phyloP scores from a whole-genome alignment of 2,113 vertebrate species.

The Pelusios castaneus region DNA sequence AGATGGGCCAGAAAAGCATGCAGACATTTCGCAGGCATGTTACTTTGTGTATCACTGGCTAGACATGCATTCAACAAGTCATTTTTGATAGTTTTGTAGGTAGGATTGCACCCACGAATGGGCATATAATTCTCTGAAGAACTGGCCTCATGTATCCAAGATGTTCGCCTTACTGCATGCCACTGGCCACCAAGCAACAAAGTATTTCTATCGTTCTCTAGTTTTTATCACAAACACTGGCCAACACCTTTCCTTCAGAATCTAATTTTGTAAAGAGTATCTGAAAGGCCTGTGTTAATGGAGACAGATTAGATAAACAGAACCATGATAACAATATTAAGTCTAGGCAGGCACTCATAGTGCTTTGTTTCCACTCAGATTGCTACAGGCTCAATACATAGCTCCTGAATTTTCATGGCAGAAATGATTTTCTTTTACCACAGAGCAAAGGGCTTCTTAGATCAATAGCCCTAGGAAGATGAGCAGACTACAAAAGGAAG shows the following conservation, averaged over 20 bases:
- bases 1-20: not conserved
- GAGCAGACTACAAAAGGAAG: slow-evolving; percentile 5
- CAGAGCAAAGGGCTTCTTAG: not conserved
- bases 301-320: not conserved
- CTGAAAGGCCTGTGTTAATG: not conserved
- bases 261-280: not conserved
- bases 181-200: not conserved
- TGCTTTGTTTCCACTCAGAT: not conserved
- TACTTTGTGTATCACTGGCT: not conserved
- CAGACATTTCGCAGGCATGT: not conserved
- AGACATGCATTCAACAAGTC: not conserved
- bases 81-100: not conserved
- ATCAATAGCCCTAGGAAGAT: not conserved
- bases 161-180: not conserved
- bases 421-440: not conserved
- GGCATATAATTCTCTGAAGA: not conserved
- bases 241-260: not conserved
- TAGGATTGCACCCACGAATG: not conserved
- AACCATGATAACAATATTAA: not conserved
- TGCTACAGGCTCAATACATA: not conserved
- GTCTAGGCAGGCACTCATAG: not conserved
- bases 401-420: not conserved
- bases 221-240: not conserved
- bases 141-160: rapidly evolving
- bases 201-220: not conserved